These are phyloP conservation scores for Sceliomorpha sp. DNA, from an alignment of 2,888 invertebrate species.

Conservation along the genomic window DNA sequence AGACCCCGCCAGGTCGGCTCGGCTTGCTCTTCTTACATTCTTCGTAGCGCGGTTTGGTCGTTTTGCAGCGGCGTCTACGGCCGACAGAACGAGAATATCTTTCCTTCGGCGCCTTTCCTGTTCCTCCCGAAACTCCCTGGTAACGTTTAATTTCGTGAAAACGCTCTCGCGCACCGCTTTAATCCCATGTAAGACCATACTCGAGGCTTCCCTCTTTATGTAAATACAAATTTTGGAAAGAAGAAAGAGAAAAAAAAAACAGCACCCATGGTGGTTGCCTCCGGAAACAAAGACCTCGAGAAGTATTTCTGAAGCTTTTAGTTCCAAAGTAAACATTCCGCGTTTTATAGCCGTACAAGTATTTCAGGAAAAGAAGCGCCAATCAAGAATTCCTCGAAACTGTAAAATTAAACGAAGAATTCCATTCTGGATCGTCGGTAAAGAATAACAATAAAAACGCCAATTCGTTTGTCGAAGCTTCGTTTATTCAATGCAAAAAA, in stretches of 20 bases:
- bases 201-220: conserved; percentile 20
- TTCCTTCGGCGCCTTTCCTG: conserved; percentile 24
- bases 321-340: conserved; percentile 61
- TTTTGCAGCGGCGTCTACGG: conserved; percentile 59
- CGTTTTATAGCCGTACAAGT: conserved; percentile 15
- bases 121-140: conserved; percentile 6
- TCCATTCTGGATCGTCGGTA: conserved; percentile 19
- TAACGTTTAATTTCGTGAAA: conserved; percentile 37
- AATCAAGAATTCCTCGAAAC: background rate
- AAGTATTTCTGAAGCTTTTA: conserved; percentile 62
- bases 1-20: conserved; percentile 66
- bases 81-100: conserved; percentile 72
- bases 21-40: conserved; percentile 77
- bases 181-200: conserved; percentile 15
- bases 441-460: conserved; percentile 19
- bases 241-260: conserved; percentile 2
- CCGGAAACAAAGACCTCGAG: conserved; percentile 52
- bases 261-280: conserved; percentile 7
- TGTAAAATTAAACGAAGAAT: conserved; percentile 6
- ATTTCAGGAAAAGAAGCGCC: conserved; percentile 14
- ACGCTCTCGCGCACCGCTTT: conserved; percentile 20
- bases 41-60: conserved; percentile 71
- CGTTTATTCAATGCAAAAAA: conserved; percentile 8
- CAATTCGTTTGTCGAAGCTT: background rate
- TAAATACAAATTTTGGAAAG: conserved; percentile 25